Conservation (phyloP, 1,140 invertebrate genomes). For the Plectrocnemia conspersa region DNA sequence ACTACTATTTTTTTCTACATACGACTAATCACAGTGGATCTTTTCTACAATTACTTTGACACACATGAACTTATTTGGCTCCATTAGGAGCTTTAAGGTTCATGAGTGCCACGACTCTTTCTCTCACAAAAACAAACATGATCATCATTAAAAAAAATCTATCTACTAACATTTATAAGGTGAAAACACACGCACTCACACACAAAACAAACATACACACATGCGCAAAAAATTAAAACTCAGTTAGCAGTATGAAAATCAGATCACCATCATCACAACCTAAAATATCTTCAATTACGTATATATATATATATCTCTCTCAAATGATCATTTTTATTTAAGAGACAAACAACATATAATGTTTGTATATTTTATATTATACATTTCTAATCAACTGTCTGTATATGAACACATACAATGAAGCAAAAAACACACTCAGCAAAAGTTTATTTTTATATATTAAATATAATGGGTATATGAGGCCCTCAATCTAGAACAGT, state of each 20-base stretch:
- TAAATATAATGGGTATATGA: neutral
- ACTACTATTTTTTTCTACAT: no score
- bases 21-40: no score
- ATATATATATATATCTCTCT: no score
- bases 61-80: no score
- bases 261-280: neutral
- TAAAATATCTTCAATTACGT: constrained; percentile 2
- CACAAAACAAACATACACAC: neutral
- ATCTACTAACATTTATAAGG: no score
- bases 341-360: constrained; percentile 2
- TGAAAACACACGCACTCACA: neutral
- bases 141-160: no score
- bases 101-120: no score
- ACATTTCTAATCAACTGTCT: constrained; percentile 1
- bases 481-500: neutral
- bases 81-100: no score
- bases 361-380: neutral
- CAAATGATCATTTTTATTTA: no score
- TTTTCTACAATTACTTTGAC: no score
- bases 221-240: neutral
- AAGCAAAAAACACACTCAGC: constrained; percentile 20
- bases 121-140: no score
- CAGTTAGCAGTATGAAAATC: constrained; percentile 1
- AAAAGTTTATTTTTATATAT: constrained; percentile 8
- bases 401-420: constrained; percentile 21